Evolutionary conservation across 2,113 vertebrate genomes (phyloP).

Genomic region (Sinosuthora webbiana): DNA sequence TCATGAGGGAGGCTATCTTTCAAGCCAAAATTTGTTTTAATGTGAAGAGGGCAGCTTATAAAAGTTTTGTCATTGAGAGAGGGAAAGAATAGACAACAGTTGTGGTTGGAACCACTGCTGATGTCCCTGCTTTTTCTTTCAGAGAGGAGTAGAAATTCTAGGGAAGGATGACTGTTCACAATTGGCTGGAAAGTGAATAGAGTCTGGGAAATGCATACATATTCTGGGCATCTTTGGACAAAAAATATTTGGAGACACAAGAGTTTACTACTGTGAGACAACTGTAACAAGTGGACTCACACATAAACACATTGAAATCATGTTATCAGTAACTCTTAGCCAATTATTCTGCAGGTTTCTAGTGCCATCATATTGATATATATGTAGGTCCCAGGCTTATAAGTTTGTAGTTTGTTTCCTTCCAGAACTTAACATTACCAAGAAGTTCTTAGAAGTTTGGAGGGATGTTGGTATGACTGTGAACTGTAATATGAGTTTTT

Average conservation of each 20-base stretch:
- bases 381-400: neutral
- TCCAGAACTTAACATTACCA: neutral
- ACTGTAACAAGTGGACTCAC: neutral
- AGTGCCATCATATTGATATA: neutral
- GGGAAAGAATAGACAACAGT: neutral
- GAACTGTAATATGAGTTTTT: neutral
- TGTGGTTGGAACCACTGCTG: neutral
- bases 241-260: neutral
- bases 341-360: neutral
- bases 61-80: neutral
- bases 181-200: neutral
- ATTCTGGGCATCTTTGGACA: neutral
- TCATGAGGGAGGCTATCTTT: neutral
- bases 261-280: neutral
- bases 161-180: neutral
- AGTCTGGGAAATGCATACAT: neutral
- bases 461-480: accelerated
- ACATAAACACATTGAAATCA: neutral
- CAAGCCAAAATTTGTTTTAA: neutral
- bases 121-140: neutral
- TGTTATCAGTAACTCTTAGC: neutral
- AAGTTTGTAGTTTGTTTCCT: neutral
- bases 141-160: neutral
- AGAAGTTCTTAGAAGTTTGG: neutral
- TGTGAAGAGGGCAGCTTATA: neutral